Evolutionary conservation across 2,113 vertebrate species (phyloP), one percentile per base, ranked within the genome.

Genomic region (Budorcas taxicolor): DNA sequence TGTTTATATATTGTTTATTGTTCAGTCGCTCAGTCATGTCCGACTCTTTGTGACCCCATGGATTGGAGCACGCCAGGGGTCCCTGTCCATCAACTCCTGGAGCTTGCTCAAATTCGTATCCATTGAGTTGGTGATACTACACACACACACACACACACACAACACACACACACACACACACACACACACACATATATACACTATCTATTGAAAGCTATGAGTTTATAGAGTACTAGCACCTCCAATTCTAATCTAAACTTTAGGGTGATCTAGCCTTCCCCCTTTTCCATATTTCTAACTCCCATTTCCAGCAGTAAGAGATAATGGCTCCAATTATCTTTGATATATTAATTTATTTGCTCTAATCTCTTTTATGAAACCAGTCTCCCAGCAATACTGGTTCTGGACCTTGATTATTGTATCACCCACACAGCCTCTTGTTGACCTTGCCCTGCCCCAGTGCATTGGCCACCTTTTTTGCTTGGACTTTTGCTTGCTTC

Each of bases 381-480:
- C 3, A 47, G 25, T 91, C 3, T 87, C 3, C 55, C 27, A 78
- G 14, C 15, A 53, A 78, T 15, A n/a, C n/a, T 31, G 27, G 15
- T 9, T 90, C 31, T 21, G 47, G 36, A 67, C 21, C 45, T 23
- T 76, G 3, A 23, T 33, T n/a, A 4, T 17, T 57, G 4, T 8
- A 36, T 3, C 29, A 19, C 17, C 19, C 25, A 12, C 10, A 14
- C 3, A 14, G 12, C 17, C 33, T 45, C 16, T 21, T 12, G 6
- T 6, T 67, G 31, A 11, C 0, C 25, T 78, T 23, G 17, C 23
- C 17, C 3, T 55, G 1, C 7, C 27, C 1, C 0, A 53, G 13
- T 53, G 36, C 14, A 19, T 0, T 40, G 7, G 10, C 13, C 29
- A 52, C 21, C 13, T 33, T 31, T 25, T 17, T 36, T 45, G 31